Conservation (phyloP, 2,888 invertebrate species). For the Biston betularia region DNA sequence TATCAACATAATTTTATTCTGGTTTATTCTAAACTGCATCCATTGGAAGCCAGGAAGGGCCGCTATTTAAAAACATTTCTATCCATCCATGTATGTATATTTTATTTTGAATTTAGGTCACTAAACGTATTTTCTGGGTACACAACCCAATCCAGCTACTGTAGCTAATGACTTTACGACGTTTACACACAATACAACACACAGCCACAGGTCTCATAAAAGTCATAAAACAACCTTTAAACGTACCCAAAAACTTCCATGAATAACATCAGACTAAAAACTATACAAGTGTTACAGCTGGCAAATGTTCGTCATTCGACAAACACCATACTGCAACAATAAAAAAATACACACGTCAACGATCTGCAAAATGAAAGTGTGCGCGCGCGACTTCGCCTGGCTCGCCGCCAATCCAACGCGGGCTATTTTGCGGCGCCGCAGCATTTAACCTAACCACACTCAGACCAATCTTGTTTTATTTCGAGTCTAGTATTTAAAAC, state of each 20-base stretch:
- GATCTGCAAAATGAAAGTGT: constrained; percentile 38
- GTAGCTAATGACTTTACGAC: too few relatives aligned
- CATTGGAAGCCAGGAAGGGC: too few relatives aligned
- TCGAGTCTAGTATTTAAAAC: constrained; percentile 35
- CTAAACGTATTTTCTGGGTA: too few relatives aligned
- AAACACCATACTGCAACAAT: constrained; percentile 51
- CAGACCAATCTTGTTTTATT: constrained; percentile 68
- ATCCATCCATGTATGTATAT: too few relatives aligned
- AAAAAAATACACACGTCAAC: constrained; percentile 45
- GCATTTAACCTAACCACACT: constrained; percentile 76
- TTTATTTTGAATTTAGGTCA: too few relatives aligned
- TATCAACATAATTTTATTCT: too few relatives aligned
- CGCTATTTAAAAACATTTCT: too few relatives aligned
- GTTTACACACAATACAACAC: background rate
- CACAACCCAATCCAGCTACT: too few relatives aligned
- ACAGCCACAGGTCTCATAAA: background rate
- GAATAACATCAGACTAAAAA: background rate
- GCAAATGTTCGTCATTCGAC: constrained; percentile 25
- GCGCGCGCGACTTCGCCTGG: constrained; percentile 68
- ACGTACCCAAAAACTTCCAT: background rate
- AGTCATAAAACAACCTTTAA: background rate
- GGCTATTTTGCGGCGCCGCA: constrained; percentile 76
- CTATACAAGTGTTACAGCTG: background rate
- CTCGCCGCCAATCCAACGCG: constrained; percentile 71
- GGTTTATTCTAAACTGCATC: too few relatives aligned